Conservation (phyloP, 2,113 vertebrate species). For the Trogon melanurus region DNA sequence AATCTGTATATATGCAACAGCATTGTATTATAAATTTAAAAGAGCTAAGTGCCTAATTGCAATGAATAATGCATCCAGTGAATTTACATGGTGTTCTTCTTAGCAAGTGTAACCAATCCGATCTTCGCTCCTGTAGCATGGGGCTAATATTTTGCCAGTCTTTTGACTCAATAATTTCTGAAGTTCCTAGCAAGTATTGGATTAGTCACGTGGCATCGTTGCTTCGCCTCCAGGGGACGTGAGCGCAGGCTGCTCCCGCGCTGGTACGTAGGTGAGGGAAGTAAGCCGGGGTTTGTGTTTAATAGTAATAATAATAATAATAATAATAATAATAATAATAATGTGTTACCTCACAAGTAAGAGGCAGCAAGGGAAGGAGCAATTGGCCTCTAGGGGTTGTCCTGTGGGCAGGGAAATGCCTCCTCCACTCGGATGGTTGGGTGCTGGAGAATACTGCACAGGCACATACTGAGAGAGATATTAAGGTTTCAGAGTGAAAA, state of each 20-base stretch:
- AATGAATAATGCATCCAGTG: conserved; percentile 23
- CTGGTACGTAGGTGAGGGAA: not conserved
- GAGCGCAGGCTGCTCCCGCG: not conserved
- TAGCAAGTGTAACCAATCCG: conserved; percentile 1
- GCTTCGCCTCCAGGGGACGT: not conserved
- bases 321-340: no score
- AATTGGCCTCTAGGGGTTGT: not conserved
- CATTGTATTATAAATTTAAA: conserved; percentile 2
- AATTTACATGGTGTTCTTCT: not conserved
- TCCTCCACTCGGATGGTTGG: not conserved
- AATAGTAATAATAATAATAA: no score
- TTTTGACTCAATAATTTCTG: conserved; percentile 30
- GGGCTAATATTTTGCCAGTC: not conserved
- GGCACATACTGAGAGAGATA: not conserved
- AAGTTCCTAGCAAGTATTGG: conserved; percentile 30
- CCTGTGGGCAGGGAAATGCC: not conserved
- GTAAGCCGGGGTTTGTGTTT: not conserved
- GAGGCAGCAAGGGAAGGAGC: not conserved
- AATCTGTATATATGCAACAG: not conserved
- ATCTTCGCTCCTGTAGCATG: not conserved
- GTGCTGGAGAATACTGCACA: not conserved
- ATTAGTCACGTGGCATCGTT: not conserved
- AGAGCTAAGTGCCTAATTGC: conserved; percentile 29
- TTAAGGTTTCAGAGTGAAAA: not conserved
- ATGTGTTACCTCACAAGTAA: not conserved